phyloP scores from a whole-genome alignment of 1,140 invertebrate genomes.

The Phymorhynchus buccinoides region DNA sequence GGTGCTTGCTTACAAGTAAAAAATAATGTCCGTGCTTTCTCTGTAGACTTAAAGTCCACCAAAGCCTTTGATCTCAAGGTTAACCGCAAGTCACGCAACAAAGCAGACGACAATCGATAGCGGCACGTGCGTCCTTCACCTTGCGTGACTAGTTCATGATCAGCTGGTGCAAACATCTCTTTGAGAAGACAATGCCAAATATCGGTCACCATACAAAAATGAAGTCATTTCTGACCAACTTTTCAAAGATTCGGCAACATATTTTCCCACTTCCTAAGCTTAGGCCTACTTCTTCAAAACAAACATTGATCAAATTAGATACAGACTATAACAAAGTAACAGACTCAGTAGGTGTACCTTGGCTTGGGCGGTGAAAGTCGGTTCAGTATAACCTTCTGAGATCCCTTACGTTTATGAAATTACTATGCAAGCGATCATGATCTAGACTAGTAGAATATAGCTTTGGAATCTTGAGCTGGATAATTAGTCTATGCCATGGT shows the following conservation, averaged over 20 bases:
- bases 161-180: constrained; percentile 11
- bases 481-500: too few relatives aligned
- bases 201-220: neutral
- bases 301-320: too few relatives aligned
- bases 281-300: too few relatives aligned
- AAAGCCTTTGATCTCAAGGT: neutral
- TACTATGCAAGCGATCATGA: too few relatives aligned
- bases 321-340: neutral
- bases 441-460: too few relatives aligned
- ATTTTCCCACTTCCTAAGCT: neutral
- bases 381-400: neutral
- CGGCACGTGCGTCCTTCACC: constrained; percentile 4
- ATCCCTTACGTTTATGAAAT: too few relatives aligned
- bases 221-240: neutral
- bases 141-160: constrained; percentile 32
- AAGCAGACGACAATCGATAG: neutral
- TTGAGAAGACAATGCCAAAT: neutral
- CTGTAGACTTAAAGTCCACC: neutral
- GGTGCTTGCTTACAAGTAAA: neutral
- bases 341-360: neutral
- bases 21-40: neutral
- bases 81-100: neutral
- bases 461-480: too few relatives aligned
- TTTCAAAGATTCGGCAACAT: neutral
- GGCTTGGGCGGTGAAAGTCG: neutral